Percentiles rank a stretch among this genome's conserved stretches.
Evolutionary conservation across 2,888 invertebrate genomes (phyloP).

Genomic region (Mimachlamys varia): DNA sequence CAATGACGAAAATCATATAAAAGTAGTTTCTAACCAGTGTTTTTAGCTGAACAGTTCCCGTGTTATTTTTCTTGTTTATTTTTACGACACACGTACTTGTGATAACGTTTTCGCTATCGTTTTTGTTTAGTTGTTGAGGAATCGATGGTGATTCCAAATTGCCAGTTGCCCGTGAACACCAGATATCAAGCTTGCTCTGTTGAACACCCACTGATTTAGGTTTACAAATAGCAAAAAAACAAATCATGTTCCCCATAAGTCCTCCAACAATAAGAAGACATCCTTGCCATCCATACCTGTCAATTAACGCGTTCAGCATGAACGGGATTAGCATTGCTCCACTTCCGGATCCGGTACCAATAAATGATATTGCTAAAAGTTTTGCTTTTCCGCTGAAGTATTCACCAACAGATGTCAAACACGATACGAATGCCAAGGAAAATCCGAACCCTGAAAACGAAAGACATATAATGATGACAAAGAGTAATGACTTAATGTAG

Average conservation of each 20-base stretch:
- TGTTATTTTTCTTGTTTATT: not conserved
- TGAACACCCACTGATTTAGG: not conserved
- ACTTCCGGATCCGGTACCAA: not conserved
- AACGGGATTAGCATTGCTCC: not conserved
- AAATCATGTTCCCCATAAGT: not conserved
- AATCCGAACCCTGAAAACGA: not conserved
- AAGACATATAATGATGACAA: not conserved
- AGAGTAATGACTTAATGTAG: no score
- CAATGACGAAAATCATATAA: not conserved
- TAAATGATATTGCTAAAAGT: not conserved
- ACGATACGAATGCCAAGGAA: not conserved
- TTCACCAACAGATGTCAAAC: not conserved
- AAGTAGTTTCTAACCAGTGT: not conserved
- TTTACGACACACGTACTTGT: not conserved
- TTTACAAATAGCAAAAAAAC: not conserved
- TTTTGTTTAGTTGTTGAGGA: not conserved
- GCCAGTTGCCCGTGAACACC: no score
- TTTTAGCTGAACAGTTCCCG: not conserved
- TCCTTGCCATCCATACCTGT: not conserved
- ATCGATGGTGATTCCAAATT: not conserved
- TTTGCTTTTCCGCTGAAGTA: constrained; percentile 8
- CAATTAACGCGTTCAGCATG: not conserved
- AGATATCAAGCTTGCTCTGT: not conserved
- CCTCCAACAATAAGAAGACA: not conserved
- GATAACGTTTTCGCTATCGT: not conserved